phyloP scores from a whole-genome alignment of 2,797 vertebrate species.

The Gambusia yucatana region DNA sequence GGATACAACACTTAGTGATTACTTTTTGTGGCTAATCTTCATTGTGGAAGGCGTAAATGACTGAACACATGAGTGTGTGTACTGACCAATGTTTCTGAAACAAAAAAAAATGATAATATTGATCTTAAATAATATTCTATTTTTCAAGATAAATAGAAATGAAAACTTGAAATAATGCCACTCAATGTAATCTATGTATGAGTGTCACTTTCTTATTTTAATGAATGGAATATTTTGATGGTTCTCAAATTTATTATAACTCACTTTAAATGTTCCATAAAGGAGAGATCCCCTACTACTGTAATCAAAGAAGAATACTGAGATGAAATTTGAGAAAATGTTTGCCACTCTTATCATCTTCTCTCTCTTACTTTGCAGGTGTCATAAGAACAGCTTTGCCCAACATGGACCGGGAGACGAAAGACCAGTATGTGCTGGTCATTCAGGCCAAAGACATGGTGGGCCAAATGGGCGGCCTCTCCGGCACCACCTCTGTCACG shows the following conservation, averaged over 20 bases:
- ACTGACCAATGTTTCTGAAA: neutral
- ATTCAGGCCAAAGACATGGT: constrained; percentile 99
- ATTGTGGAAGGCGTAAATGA: no score
- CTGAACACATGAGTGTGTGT: no score
- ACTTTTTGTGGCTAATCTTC: no score
- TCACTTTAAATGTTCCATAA: neutral
- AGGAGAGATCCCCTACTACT: neutral
- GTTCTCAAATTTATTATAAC: neutral
- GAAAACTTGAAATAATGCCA: neutral
- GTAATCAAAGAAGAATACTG: neutral
- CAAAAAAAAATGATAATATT: neutral
- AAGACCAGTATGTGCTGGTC: constrained; percentile 94
- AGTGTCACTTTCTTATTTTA: neutral
- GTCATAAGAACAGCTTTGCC: constrained; percentile 95
- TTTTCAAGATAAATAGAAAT: neutral
- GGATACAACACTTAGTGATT: no score
- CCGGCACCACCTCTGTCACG: constrained; percentile 94
- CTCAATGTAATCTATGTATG: neutral
- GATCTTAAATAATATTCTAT: neutral
- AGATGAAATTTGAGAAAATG: neutral
- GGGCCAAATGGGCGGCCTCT: constrained; percentile 95
- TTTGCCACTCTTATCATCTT: neutral
- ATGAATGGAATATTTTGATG: neutral
- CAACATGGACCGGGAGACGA: constrained; percentile 96
- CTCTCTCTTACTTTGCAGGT: constrained; percentile 72